Evolutionary conservation across 2,888 invertebrate species (phyloP), one percentile per base, ranked within the genome.

Genomic region (Acrocyrtus sp.): DNA sequence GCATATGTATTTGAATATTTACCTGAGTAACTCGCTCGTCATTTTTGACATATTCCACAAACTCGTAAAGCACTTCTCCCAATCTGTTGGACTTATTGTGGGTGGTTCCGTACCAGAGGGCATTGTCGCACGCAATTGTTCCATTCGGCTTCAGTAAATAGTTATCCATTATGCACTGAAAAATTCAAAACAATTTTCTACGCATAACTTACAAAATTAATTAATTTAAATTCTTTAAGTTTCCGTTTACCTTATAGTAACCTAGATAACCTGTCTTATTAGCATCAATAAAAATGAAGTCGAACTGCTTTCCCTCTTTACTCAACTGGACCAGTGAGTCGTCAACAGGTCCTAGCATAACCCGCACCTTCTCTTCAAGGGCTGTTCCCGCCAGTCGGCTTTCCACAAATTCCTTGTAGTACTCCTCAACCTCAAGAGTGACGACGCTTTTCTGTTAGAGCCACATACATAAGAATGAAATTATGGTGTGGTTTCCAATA

Each of bases 111-210:
- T n/a, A 22, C 76, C 78, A 79, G 0, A 80, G 47, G 3, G 76
- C 54, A 48, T 80, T 79, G 66, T 80, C 80, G 26, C 75, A 68
- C 2, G 76, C 29, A 34, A 80, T 67, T 0, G 54, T 60, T 47
- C 80, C 80, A 6, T 48, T 22, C n/a, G 51, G 19, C 0, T 53
- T 58, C 34, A 80, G 50, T 39, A 80, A 24, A 5, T 54, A 54
- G 22, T 78, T 75, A 48, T 79, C 77, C 79, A 80, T 77, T 5
- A 80, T 76, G 48, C 56, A 79, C 80, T 80, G 56, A 3, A 72
- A 61, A 56, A 22, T 3, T 19, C 8, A 12, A 41, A n/a, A n/a
- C n/a, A n/a, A n/a, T n/a, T 21, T n/a, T 21, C 17, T 43, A 15
- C 3, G n/a, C 22, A 26, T 43, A 22, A 24, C 51, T 6, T 15